phyloP scores from a whole-genome alignment of 2,113 vertebrate species.

The Myotis brandtii region DNA sequence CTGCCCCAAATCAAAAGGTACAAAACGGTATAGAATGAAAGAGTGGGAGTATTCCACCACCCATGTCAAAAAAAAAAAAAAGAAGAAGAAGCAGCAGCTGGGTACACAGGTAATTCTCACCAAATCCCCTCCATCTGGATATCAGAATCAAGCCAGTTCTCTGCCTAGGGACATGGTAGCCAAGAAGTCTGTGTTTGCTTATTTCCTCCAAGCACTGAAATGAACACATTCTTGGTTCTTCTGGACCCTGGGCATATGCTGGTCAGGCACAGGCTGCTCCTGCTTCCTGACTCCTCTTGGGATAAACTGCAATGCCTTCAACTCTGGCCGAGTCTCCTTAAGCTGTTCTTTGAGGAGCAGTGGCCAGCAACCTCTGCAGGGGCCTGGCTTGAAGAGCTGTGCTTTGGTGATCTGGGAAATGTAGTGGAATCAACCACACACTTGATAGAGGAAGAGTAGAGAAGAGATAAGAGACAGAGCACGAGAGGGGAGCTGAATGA shows the following conservation, averaged over 20 bases:
- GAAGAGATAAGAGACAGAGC: not conserved
- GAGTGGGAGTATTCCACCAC: not conserved
- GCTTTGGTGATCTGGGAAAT: not conserved
- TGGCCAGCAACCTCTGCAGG: not conserved
- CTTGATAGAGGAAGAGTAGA: not conserved
- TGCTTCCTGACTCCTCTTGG: not conserved
- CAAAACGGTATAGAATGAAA: not conserved
- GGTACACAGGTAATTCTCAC: not conserved
- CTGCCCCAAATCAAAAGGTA: constrained; percentile 24
- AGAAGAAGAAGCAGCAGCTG: not conserved
- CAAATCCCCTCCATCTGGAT: not conserved
- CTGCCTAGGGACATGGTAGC: not conserved
- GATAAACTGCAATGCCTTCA: not conserved
- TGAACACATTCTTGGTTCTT: not conserved
- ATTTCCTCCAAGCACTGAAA: not conserved
- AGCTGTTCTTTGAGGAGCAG: not conserved
- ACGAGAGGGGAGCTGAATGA: not conserved
- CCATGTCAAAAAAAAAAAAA: no score
- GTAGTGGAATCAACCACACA: not conserved
- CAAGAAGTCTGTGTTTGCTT: not conserved
- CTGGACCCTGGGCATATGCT: not conserved
- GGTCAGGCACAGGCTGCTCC: not conserved
- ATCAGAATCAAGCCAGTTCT: not conserved
- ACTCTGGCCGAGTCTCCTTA: not conserved
- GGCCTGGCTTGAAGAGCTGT: not conserved